Conservation (phyloP, 1,140 invertebrate genomes). For the Parasteatoda tepidariorum region DNA sequence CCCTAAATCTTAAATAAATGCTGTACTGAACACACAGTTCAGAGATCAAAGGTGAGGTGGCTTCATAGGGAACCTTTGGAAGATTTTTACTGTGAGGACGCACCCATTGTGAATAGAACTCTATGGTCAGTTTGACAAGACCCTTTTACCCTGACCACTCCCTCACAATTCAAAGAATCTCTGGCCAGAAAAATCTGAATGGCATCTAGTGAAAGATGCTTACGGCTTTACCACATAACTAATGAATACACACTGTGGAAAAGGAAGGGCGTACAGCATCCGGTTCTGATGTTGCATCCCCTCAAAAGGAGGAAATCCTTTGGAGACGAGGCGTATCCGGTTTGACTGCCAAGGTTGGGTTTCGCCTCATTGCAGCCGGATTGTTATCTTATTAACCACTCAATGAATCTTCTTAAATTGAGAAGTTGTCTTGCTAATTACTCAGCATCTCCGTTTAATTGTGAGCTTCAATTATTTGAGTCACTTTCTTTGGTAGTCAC, state of each 20-base stretch:
- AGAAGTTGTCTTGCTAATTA: background rate
- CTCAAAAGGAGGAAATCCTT: background rate
- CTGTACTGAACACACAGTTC: too few species aligned
- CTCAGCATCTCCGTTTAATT: too few species aligned
- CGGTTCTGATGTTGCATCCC: constrained; percentile 1
- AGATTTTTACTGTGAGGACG: too few species aligned
- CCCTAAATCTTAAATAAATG: too few species aligned
- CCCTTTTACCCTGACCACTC: background rate
- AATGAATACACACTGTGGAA: background rate
- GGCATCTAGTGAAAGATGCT: background rate
- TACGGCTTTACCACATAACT: background rate
- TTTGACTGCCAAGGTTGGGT: background rate
- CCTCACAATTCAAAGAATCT: too few species aligned
- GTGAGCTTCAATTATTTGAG: too few species aligned
- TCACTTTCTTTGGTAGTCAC: too few species aligned
- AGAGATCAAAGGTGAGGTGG: too few species aligned
- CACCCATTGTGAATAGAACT: too few species aligned
- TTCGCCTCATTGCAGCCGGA: background rate
- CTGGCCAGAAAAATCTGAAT: background rate
- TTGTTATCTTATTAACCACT: background rate
- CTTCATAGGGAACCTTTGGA: too few species aligned
- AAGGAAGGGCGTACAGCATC: constrained; percentile 30
- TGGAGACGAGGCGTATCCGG: constrained; percentile 14
- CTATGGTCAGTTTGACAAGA: background rate
- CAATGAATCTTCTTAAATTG: background rate